Base-by-base conservation (phyloP, 2,888 invertebrate species). In the Nomada ruficornis region DNA sequence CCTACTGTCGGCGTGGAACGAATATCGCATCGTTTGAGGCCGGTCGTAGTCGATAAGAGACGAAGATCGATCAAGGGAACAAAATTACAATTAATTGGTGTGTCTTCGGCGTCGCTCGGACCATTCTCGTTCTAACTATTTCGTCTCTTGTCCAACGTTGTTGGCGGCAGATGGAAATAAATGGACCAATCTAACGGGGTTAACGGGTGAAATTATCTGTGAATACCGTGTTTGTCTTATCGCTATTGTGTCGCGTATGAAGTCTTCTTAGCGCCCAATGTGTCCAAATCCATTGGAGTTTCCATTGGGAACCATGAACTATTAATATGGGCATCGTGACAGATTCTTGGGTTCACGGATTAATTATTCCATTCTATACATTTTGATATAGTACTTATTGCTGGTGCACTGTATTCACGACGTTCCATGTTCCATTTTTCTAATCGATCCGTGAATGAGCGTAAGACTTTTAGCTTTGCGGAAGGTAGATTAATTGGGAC, bases 161-260 rank as follows among this genome's bases (percentile, higher is more conserved):
- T 4, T 54, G 54, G 1, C 59, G 42, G 36, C 55, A 72, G 75
- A 88, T 80, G 76, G 67, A 59, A 86, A 84, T 86, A 86, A 87
- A 88, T 84, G 84, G 78, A 74, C 79, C 75, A 54, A 71, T 80
- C 69, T 85, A 85, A 80, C 69, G 72, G 77, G 80, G 83, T 86
- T 86, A 85, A 82, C 76, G 71, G 81, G 77, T 86, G 81, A 84
- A 88, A 86, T 84, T 86, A 88, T 88, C 88, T 73, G 11, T 60
- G 74, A 77, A 75, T 57, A 67, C 23, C 50, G 63, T 57, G 74
- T 47, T 59, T 29, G 64, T 26, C 62, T 70, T 73, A 65, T 79
- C 76, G 54, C 7, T 18, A 15, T 18, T 15, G 15, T 13, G 26
- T 62, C 59, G 29, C 55, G 11, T 13, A 26, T 36, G 54, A 15